These are phyloP conservation scores for Pseudococcus longispinus DNA, from an alignment of 2,888 invertebrate genomes.

Conservation along the genomic window DNA sequence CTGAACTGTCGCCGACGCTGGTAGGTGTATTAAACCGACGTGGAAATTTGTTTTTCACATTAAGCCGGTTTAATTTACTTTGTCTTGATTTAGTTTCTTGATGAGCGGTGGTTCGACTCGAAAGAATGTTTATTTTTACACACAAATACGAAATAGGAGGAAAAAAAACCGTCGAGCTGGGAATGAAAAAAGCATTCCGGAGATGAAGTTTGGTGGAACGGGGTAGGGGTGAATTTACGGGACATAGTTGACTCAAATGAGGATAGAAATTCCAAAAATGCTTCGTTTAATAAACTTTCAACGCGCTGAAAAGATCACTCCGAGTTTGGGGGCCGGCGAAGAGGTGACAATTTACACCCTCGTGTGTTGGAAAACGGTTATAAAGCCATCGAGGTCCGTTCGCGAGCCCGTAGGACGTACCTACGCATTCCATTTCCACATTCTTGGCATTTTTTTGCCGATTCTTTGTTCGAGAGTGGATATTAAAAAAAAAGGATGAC, in stretches of 20 bases:
- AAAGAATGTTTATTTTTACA: conserved; percentile 50
- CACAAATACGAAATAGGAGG: not conserved
- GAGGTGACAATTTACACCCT: conserved; percentile 52
- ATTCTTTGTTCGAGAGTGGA: not conserved
- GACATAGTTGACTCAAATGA: conserved; percentile 38
- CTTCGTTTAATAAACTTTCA: conserved; percentile 55
- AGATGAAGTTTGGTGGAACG: not conserved
- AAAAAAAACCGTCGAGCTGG: not conserved
- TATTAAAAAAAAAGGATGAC: conserved; percentile 4
- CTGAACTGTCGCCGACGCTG: not conserved
- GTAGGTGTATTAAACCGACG: not conserved
- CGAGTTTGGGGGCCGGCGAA: no score
- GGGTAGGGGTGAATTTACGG: not conserved
- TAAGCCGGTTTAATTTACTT: conserved; percentile 49
- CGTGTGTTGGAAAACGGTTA: not conserved
- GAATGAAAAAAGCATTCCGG: not conserved
- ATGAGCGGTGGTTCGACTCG: conserved; percentile 43
- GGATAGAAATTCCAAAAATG: conserved; percentile 52
- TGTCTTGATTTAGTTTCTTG: conserved; percentile 41
- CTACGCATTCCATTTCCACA: conserved; percentile 9
- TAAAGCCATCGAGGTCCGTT: not conserved
- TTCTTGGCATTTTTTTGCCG: conserved; percentile 1
- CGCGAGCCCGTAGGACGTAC: not conserved
- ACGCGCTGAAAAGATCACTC: conserved; percentile 21
- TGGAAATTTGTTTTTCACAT: conserved; percentile 40